Evolutionary conservation across 2,797 vertebrate species (phyloP).

Genomic region (Distichodus sexfasciatus): DNA sequence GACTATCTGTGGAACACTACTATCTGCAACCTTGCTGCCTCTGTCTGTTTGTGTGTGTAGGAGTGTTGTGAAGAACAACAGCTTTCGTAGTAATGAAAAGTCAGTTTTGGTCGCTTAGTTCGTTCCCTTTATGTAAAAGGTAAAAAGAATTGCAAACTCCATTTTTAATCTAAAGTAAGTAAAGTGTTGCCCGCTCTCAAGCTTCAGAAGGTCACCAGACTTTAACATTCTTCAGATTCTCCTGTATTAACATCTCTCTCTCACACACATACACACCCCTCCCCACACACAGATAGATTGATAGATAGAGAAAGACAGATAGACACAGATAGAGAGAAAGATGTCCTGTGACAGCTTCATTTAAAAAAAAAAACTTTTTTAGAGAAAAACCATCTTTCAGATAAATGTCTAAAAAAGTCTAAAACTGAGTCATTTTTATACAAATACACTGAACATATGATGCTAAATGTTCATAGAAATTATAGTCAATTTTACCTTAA

Average conservation of each 20-base stretch:
- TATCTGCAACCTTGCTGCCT: slow-evolving; percentile 41
- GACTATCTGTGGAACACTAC: slow-evolving; percentile 47
- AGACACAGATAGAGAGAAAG: neutral
- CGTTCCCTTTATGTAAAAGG: neutral
- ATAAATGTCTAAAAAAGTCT: too few species aligned
- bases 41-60: slow-evolving; percentile 46
- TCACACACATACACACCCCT: neutral
- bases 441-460: too few species aligned
- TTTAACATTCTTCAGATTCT: slow-evolving; percentile 68
- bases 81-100: too few species aligned
- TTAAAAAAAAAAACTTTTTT: too few species aligned
- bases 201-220: slow-evolving; percentile 3
- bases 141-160: too few species aligned
- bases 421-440: too few species aligned
- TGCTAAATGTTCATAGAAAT: too few species aligned
- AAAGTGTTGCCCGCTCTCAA: neutral
- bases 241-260: slow-evolving; percentile 44
- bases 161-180: too few species aligned
- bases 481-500: too few species aligned
- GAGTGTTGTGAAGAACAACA: slow-evolving; percentile 43
- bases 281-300: neutral
- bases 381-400: too few species aligned
- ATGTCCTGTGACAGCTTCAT: neutral
- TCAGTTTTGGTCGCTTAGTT: neutral
- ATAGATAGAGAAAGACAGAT: too few species aligned